Evolutionary conservation across 1,140 invertebrate genomes (phyloP).

Genomic region (Eufriesea mexicana): DNA sequence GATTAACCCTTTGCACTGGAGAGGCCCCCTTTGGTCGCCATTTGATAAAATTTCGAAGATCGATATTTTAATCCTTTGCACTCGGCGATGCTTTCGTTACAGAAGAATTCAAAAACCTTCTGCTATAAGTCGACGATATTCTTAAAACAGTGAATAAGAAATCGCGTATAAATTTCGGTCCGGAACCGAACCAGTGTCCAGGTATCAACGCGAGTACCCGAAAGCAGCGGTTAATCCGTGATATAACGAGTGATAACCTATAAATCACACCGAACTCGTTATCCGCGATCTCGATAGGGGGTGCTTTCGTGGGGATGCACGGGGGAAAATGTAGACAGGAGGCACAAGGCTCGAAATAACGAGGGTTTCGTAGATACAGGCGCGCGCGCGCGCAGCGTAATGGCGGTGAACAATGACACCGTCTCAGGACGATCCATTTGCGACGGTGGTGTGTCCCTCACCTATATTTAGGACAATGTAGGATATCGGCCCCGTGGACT

Average conservation of each 20-base stretch:
- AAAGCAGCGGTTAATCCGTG: background rate
- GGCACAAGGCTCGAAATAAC: conserved; percentile 47
- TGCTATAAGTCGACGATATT: too few relatives aligned
- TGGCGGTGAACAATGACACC: conserved; percentile 43
- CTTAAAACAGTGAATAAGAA: too few relatives aligned
- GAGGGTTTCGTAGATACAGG: too few relatives aligned
- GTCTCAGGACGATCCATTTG: conserved; percentile 48
- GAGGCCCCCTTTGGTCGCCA: too few relatives aligned
- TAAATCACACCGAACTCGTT: conserved; percentile 11
- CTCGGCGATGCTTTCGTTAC: too few relatives aligned
- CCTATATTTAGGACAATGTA: conserved; percentile 55
- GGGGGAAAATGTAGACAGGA: conserved; percentile 36
- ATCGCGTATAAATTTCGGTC: too few relatives aligned
- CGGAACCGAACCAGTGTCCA: background rate
- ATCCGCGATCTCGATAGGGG: conserved; percentile 7
- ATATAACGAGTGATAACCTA: background rate
- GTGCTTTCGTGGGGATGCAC: conserved; percentile 1
- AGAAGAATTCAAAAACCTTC: too few relatives aligned
- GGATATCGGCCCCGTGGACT: conserved; percentile 37
- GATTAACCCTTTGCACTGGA: too few relatives aligned
- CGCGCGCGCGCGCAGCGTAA: background rate
- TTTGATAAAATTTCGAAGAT: too few relatives aligned
- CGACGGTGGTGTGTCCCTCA: conserved; percentile 40
- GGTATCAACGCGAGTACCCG: background rate
- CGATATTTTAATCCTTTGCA: too few relatives aligned